phyloP scores from a whole-genome alignment of 2,113 vertebrate genomes.

The Cricetomys ansorgei region DNA sequence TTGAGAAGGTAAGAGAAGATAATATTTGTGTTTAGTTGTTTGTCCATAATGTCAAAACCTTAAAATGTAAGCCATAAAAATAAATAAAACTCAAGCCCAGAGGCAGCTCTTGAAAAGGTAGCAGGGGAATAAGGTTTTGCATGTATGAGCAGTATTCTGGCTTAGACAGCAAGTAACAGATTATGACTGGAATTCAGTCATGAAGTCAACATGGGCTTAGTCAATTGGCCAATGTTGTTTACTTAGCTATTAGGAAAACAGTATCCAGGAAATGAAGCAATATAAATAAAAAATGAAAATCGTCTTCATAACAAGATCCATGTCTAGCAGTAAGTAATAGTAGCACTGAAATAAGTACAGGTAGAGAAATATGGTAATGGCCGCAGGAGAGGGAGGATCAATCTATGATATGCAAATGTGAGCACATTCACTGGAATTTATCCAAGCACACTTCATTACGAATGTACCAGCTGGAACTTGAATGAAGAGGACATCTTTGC shows the following conservation, averaged over 20 bases:
- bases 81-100: constrained; percentile 5
- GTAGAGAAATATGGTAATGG: constrained; percentile 8
- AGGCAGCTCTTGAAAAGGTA: not conserved
- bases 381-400: not conserved
- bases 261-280: constrained; percentile 10
- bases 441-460: not conserved
- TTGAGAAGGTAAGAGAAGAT: constrained; percentile 4
- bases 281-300: constrained; percentile 57
- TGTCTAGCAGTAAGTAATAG: not conserved
- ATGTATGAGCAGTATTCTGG: not conserved
- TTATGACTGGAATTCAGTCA: constrained; percentile 27
- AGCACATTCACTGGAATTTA: not conserved
- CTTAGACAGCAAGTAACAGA: constrained; percentile 33
- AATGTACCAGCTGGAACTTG: not conserved
- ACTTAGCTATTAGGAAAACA: not conserved
- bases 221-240: constrained; percentile 5
- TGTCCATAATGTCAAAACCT: constrained; percentile 16
- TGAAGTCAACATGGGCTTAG: not conserved
- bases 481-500: not conserved
- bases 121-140: not conserved
- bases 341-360: not conserved
- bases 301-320: not conserved
- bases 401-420: not conserved
- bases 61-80: constrained; percentile 32
- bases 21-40: not conserved